Percentiles rank a stretch among this genome's conserved stretches.
These are phyloP conservation scores for Onychomys torridus DNA, from an alignment of 2,797 vertebrate species.

Conservation along the genomic window DNA sequence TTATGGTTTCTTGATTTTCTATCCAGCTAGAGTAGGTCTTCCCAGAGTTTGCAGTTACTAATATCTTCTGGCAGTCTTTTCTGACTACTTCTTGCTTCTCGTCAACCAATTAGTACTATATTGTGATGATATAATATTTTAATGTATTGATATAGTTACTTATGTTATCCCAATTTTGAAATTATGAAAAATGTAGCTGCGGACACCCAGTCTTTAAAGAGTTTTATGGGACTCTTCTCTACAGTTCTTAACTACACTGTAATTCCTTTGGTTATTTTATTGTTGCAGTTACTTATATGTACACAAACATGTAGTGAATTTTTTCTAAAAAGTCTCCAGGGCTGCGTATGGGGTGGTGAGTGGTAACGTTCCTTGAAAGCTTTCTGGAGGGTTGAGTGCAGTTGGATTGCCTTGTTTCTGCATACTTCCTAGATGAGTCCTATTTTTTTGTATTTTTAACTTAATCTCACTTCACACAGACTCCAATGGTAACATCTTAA, in stretches of 20 bases:
- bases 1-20: slow-evolving; percentile 28
- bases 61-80: background rate
- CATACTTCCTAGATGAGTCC: slow-evolving; percentile 11
- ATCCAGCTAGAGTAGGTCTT: background rate
- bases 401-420: background rate
- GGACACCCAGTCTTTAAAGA: background rate
- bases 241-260: background rate
- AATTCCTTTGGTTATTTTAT: slow-evolving; percentile 15
- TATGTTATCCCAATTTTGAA: background rate
- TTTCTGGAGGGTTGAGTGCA: background rate
- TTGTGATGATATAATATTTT: background rate
- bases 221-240: slow-evolving; percentile 45
- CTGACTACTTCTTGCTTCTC: background rate
- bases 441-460: background rate
- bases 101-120: background rate
- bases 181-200: background rate
- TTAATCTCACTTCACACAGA: background rate
- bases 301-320: background rate
- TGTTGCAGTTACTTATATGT: slow-evolving; percentile 1
- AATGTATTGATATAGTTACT: background rate
- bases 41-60: background rate
- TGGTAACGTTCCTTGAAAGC: background rate
- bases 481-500: slow-evolving; percentile 19
- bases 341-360: background rate
- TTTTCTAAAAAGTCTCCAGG: background rate